Evolutionary conservation across 23 tunicate species (phyloP), one percentile per base, ranked within the genome.

Genomic region (Corella eumyota): DNA sequence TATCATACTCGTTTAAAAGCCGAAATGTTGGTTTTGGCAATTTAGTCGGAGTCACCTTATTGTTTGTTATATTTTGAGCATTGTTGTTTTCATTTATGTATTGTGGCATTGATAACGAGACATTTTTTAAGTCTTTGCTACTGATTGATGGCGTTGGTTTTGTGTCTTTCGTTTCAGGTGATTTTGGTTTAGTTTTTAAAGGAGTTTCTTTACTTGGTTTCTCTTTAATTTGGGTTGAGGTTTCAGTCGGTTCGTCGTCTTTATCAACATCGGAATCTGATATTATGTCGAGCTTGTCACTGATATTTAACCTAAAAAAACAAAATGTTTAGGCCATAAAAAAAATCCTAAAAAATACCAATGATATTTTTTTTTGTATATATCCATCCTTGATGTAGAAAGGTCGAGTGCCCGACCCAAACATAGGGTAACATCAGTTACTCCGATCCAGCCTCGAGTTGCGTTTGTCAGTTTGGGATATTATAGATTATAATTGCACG

Each of bases 241-340:
- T 30, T 24, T 74, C 71, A 25, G 28, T 65, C 25, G 38, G 52
- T 25, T 60, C 35, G 2, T 58, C 44, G 33, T 30, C 62, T 24
- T 22, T 68, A 46, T 84, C 83, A 24, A 81, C 62, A 58, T 84
- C 94, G 22, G 94, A 84, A 54, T 75, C 94, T 31, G 94, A 84
- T 27, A 84, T 64, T n/a, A 84, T 69, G 52, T 84, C 94, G 2
- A 84, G 67, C 48, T 84, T 84, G 64, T 84, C 82, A 54, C 74
- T 84, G 62, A 84, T 84, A 72, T 84, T 70, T 21, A 84, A 56
- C 45, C 94, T 84, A n/a, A n/a, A n/a, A n/a, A n/a, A n/a, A n/a
- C n/a, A n/a, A n/a, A n/a, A n/a, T n/a, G n/a, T n/a, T n/a, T n/a
- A n/a, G n/a, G n/a, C n/a, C n/a, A n/a, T n/a, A n/a, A n/a, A n/a